Percentiles rank a stretch among this genome's conserved stretches.
Evolutionary conservation across 2,113 vertebrate species (phyloP).

Genomic region (Toxotes chatareus): DNA sequence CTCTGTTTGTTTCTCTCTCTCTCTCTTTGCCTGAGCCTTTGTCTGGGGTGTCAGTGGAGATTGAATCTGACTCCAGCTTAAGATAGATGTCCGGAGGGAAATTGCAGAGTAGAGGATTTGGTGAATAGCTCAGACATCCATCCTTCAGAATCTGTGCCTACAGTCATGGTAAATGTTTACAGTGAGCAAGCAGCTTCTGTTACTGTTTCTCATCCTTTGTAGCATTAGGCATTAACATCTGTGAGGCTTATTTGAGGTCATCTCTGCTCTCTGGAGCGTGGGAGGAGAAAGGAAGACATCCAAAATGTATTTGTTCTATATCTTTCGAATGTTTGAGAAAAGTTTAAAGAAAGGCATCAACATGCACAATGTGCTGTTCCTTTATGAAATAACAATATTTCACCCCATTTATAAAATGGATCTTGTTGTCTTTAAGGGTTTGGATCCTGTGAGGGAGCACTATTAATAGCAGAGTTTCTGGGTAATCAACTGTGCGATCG

Average conservation of each 20-base stretch:
- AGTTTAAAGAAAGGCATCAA: background rate
- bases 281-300: constrained; percentile 13
- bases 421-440: constrained; percentile 12
- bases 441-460: constrained; percentile 8
- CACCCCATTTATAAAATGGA: constrained; percentile 14
- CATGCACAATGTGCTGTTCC: background rate
- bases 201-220: constrained; percentile 14
- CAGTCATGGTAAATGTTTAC: constrained; percentile 46
- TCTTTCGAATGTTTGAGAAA: constrained; percentile 2
- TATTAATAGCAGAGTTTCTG: constrained; percentile 25
- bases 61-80: constrained; percentile 52
- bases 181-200: constrained; percentile 31
- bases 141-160: constrained; percentile 34
- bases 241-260: constrained; percentile 30
- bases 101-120: constrained; percentile 59
- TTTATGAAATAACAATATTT: constrained; percentile 20
- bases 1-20: background rate
- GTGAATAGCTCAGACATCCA: constrained; percentile 46
- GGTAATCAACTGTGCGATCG: constrained; percentile 43
- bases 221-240: constrained; percentile 44
- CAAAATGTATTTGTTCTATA: background rate
- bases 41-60: constrained; percentile 49
- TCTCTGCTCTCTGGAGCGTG: constrained; percentile 18
- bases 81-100: constrained; percentile 52
- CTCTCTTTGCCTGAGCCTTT: constrained; percentile 42